These are phyloP conservation scores for Leptestheria dahalacensis DNA, from an alignment of 1,140 invertebrate species.

Conservation along the genomic window DNA sequence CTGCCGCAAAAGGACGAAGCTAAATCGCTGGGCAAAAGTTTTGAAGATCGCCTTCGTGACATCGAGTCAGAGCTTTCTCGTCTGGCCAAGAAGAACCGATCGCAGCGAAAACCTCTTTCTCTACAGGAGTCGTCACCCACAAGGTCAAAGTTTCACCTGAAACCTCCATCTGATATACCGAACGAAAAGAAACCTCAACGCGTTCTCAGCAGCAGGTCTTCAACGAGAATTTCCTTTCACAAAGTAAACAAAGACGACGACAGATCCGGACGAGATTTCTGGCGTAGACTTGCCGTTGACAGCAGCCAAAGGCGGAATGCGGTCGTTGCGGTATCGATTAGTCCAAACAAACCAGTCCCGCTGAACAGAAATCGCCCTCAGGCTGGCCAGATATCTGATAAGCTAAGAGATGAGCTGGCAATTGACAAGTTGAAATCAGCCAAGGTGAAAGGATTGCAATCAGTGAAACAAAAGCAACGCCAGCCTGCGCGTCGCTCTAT, in stretches of 20 bases:
- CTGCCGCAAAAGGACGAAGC: not conserved
- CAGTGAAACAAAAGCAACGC: too few relatives aligned
- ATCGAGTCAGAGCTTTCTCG: not conserved
- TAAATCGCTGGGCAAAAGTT: not conserved
- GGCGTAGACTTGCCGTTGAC: not conserved
- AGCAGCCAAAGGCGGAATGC: not conserved
- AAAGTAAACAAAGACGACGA: not conserved
- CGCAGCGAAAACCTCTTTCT: not conserved
- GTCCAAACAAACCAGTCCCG: not conserved
- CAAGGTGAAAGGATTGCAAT: too few relatives aligned
- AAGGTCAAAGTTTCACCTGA: too few relatives aligned
- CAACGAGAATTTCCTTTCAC: not conserved
- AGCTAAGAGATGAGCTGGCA: too few relatives aligned
- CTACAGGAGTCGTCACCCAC: too few relatives aligned
- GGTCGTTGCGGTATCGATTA: not conserved
- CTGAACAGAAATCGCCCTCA: too few relatives aligned
- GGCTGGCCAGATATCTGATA: too few relatives aligned
- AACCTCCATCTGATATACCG: too few relatives aligned
- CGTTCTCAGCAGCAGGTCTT: not conserved
- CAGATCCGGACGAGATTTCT: not conserved
- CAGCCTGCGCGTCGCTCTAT: too few relatives aligned
- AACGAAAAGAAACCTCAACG: not conserved
- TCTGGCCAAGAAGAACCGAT: not conserved
- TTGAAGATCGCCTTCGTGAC: conserved; percentile 5
- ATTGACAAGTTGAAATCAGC: too few relatives aligned